Conservation (phyloP, 2,888 invertebrate genomes). For the Iselma pallidipennis region DNA sequence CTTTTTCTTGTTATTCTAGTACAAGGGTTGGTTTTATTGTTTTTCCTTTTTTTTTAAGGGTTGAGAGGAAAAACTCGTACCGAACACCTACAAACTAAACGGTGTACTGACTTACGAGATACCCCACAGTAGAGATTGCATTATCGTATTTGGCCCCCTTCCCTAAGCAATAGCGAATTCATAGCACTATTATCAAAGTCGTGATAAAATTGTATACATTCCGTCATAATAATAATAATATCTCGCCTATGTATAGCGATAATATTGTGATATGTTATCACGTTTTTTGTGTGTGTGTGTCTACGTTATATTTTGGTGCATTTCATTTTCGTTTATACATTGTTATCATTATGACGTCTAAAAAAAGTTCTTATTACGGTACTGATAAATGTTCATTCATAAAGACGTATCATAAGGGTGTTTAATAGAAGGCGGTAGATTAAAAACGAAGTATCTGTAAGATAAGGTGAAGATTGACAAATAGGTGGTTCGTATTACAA, state of each 20-base stretch:
- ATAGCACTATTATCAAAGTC: constrained; percentile 51
- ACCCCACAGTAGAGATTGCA: constrained; percentile 46
- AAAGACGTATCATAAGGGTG: neutral
- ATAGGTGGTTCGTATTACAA: too few relatives aligned
- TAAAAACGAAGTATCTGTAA: too few relatives aligned
- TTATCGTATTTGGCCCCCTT: constrained; percentile 47
- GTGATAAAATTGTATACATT: constrained; percentile 53
- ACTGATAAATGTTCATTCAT: neutral
- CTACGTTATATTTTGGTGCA: constrained; percentile 43
- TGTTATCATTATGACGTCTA: neutral
- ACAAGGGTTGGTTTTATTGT: neutral
- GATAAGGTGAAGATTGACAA: too few relatives aligned
- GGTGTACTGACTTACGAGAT: constrained; percentile 41
- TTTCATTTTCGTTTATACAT: constrained; percentile 17
- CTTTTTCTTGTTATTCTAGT: neutral
- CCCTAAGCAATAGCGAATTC: constrained; percentile 51
- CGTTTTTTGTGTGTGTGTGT: constrained; percentile 39
- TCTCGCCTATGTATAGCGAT: constrained; percentile 44
- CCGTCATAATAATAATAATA: constrained; percentile 48
- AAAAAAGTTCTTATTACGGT: neutral
- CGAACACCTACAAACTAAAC: constrained; percentile 43
- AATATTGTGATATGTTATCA: constrained; percentile 50
- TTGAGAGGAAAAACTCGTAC: constrained; percentile 13
- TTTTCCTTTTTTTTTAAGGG: too few relatives aligned
- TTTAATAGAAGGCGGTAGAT: neutral